These are phyloP conservation scores for Heliocidaris erythrogramma DNA, from an alignment of 35 echinoderm and acorn worm genomes.

Conservation along the genomic window DNA sequence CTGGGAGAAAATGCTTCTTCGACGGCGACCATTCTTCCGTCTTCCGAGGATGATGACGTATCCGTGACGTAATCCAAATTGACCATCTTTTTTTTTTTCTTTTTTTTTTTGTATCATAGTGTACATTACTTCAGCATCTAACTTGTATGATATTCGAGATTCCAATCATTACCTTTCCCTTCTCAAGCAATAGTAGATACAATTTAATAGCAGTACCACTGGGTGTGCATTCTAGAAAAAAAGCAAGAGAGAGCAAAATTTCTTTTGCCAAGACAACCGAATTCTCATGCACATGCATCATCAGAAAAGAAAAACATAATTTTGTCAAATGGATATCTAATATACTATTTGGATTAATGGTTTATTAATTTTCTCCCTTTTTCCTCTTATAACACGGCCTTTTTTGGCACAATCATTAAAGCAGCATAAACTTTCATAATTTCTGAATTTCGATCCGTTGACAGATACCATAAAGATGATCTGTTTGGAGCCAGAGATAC, in stretches of 20 bases:
- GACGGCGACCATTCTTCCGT: slow-evolving; percentile 82
- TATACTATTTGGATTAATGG: too few species aligned
- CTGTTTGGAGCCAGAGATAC: too few species aligned
- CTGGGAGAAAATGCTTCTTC: slow-evolving; percentile 80
- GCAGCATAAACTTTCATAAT: too few species aligned
- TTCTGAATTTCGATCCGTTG: too few species aligned
- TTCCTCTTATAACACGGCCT: too few species aligned
- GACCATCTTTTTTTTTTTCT: background rate
- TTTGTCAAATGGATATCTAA: too few species aligned
- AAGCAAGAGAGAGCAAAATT: background rate
- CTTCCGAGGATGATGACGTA: slow-evolving; percentile 64
- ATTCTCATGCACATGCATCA: too few species aligned
- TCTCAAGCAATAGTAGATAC: background rate
- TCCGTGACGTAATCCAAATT: background rate
- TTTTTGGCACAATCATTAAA: too few species aligned
- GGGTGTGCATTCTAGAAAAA: background rate
- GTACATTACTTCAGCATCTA: background rate
- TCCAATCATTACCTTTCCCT: background rate
- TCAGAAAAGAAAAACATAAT: too few species aligned
- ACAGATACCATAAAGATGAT: too few species aligned
- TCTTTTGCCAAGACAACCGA: too few species aligned
- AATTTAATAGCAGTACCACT: background rate
- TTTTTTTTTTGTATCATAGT: background rate
- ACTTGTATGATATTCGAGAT: background rate
- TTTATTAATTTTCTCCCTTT: too few species aligned